A percentile compares a stretch with the other conserved stretches of the same genome.
Evolutionary conservation across 2,888 invertebrate species (phyloP).

Genomic region (Lobophora halterata): DNA sequence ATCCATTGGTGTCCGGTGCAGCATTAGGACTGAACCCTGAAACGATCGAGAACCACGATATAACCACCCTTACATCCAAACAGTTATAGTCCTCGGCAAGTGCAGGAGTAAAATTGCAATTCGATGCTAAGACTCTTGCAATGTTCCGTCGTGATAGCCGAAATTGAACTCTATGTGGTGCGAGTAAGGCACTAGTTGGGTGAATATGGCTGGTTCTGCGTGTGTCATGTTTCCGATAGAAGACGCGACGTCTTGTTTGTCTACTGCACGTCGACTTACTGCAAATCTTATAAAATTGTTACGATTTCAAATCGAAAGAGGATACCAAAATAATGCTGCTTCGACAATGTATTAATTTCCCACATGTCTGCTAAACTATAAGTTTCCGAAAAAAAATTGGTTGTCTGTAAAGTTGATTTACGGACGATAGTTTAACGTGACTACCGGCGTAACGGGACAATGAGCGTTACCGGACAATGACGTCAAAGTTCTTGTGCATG

Average conservation of each 20-base stretch:
- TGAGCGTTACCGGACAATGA: too few relatives aligned
- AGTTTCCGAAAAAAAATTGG: too few relatives aligned
- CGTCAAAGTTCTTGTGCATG: too few relatives aligned
- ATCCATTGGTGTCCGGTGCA: slow-evolving; percentile 64
- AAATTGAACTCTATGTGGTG: not conserved
- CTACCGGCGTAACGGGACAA: too few relatives aligned
- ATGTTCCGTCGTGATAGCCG: not conserved
- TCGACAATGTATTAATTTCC: not conserved
- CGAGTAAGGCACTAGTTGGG: not conserved
- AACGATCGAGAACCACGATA: slow-evolving; percentile 2
- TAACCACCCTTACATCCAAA: slow-evolving; percentile 2
- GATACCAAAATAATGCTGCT: too few relatives aligned
- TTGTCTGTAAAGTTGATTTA: too few relatives aligned
- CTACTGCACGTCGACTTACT: slow-evolving; percentile 36
- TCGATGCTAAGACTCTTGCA: not conserved
- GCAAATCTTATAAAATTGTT: slow-evolving; percentile 32
- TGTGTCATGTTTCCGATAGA: slow-evolving; percentile 27
- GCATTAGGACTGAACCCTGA: slow-evolving; percentile 35
- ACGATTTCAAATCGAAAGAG: slow-evolving; percentile 19
- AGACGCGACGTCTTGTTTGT: slow-evolving; percentile 34
- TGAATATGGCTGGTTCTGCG: slow-evolving; percentile 6
- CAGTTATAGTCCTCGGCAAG: not conserved
- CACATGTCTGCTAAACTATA: too few relatives aligned
- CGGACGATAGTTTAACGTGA: too few relatives aligned
- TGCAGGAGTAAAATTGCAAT: slow-evolving; percentile 5